Evolutionary conservation across 2,113 vertebrate genomes (phyloP), one percentile per base, ranked within the genome.

Genomic region (Leptocoma aspasia): DNA sequence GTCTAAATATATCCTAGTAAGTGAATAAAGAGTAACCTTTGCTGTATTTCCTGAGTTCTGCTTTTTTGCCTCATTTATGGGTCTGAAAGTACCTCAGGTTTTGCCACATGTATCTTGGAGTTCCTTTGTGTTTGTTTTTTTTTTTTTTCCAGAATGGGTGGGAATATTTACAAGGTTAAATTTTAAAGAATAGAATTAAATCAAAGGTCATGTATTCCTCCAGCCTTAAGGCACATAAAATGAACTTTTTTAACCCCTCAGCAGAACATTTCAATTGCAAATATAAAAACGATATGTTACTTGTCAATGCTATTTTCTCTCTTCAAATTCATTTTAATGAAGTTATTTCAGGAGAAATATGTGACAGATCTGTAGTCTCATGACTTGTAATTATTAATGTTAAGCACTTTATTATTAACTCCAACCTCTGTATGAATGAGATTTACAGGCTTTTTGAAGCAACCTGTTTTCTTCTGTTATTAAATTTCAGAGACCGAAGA

Each of bases 401-500:
- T 52, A 66, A 86, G n/a, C 41, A 60, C 11, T 31, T 13, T 59
- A 31, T 78, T 1, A 75, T 90, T 88, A 64, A 45, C 57, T 87
- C 19, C 31, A 88, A 0, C 54, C 56, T 91, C 77, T 77, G 24
- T 59, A 39, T 76, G 39, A 95, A 56, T 86, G 66, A 86, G 64
- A 59, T 85, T 72, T 82, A 79, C 13, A 31, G 49, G 23, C 70
- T 44, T 70, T 93, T 95, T 91, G n/a, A 97, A 97, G 45, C 59
- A 90, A 37, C 81, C 61, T 97, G 13, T 95, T 94, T 77, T 88
- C 31, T 86, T 86, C 50, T 92, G 49, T 91, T 87, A 65, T 83
- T 97, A 94, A 70, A 93, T 97, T 98, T 97, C 97, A 99, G 99
- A 99, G 99, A 98, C 99, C 99, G 95, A 99, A 99, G 98, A 99